Evolutionary conservation across 2,797 vertebrate genomes (phyloP), one percentile per base, ranked within the genome.

Genomic region (Chrosomus eos): DNA sequence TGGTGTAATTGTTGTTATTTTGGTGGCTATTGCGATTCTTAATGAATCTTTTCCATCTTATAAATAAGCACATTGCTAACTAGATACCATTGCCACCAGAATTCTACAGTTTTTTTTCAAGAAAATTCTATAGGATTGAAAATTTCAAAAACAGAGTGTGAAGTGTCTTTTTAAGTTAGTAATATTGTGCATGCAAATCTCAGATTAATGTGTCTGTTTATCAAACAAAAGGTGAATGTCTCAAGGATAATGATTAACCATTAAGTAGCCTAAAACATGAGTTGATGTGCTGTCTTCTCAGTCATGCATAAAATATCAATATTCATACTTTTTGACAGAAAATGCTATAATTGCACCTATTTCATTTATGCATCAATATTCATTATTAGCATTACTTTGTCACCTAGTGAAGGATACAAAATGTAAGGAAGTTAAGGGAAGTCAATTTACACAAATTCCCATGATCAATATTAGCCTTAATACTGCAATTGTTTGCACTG

Each of bases 291-390:
- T 48, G 45, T 74, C 14, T 26, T 74, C 72, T 21, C 45, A 74
- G 26, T 51, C 26, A 76, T 48, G 62, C 43, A 53, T 68, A 10
- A 80, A 38, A 38, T 68, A 38, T 14, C 10, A 80, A 48, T 48
- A 67, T 53, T 11, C 33, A 26, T 67, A 28, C 38, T 26, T 23
- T 45, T 62, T 14, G 55, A 62, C n/a, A 68, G 45, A 36, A 80
- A 68, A 68, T 5, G 31, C 40, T 51, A 36, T 80, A 53, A 53
- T 55, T 70, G 64, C 45, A 48, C 16, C 13, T 36, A 55, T 80
- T 36, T 68, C 1, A 70, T 80, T 28, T 80, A 80, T 80, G 28
- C 43, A 80, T 51, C 40, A 67, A 36, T 43, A 28, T 62, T 28
- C 13, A 78, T 78, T 62, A 31, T 53, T 40, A 55, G 5, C 13